Evolutionary conservation across 1,140 invertebrate species (phyloP).

Genomic region (Drosophila bocqueti): DNA sequence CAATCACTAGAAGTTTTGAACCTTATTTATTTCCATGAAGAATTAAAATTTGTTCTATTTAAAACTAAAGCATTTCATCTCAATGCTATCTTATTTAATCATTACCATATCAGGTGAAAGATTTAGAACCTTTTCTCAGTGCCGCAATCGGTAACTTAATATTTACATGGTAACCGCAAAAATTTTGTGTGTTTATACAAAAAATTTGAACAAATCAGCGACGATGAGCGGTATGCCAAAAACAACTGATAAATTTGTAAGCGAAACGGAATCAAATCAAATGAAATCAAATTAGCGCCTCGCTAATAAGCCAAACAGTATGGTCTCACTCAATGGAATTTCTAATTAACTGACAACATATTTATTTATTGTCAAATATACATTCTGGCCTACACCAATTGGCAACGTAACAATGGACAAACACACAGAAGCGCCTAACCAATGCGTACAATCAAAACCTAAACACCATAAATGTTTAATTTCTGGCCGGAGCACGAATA

Average conservation of each 20-base stretch:
- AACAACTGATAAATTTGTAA: constrained; percentile 47
- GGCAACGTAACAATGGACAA: constrained; percentile 53
- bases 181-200: constrained; percentile 53
- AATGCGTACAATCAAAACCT: constrained; percentile 39
- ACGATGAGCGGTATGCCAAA: constrained; percentile 2
- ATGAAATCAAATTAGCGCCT: constrained; percentile 58
- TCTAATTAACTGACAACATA: constrained; percentile 77
- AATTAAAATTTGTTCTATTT: neutral
- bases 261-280: constrained; percentile 50
- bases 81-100: neutral
- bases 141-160: constrained; percentile 7
- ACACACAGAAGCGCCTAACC: neutral
- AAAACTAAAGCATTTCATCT: neutral
- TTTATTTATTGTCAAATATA: constrained; percentile 77
- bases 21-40: neutral
- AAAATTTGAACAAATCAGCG: constrained; percentile 68
- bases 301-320: constrained; percentile 78
- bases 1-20: neutral
- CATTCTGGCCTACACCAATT: constrained; percentile 51
- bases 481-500: constrained; percentile 14
- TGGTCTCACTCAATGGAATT: constrained; percentile 68
- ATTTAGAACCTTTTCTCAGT: constrained; percentile 3
- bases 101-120: neutral
- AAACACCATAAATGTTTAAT: constrained; percentile 73
- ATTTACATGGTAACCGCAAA: constrained; percentile 33